phyloP scores from a whole-genome alignment of 2,888 invertebrate genomes.

The Tolmerus cingulatus region DNA sequence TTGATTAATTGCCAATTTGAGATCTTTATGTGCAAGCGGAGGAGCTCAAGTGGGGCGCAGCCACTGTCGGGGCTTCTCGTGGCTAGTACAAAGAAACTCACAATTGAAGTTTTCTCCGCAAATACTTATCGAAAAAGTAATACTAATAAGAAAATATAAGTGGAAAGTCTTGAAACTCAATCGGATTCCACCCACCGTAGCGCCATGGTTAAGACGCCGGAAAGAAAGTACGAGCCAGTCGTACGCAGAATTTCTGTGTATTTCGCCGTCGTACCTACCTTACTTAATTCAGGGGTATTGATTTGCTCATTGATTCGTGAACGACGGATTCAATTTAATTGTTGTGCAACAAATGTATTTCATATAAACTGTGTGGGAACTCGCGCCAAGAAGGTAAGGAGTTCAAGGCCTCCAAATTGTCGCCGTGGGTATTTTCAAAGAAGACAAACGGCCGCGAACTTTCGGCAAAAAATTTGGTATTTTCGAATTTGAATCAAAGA shows the following conservation, averaged over 20 bases:
- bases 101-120: neutral
- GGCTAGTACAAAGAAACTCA: neutral
- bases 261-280: neutral
- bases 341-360: neutral
- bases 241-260: neutral
- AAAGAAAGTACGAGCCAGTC: neutral
- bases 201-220: neutral
- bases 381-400: neutral
- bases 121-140: neutral
- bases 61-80: neutral
- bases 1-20: neutral
- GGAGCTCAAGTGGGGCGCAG: neutral
- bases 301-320: conserved; percentile 24
- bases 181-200: neutral
- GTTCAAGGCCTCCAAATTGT: neutral
- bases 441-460: neutral
- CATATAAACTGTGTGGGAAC: neutral
- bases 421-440: neutral
- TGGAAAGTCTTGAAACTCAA: conserved; percentile 6
- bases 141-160: neutral
- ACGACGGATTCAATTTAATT: conserved; percentile 5
- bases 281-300: neutral
- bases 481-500: neutral
- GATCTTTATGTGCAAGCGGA: neutral
- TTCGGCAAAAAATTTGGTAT: neutral